Conservation (phyloP, 2,113 vertebrate species). For the Chaetops frenatus region DNA sequence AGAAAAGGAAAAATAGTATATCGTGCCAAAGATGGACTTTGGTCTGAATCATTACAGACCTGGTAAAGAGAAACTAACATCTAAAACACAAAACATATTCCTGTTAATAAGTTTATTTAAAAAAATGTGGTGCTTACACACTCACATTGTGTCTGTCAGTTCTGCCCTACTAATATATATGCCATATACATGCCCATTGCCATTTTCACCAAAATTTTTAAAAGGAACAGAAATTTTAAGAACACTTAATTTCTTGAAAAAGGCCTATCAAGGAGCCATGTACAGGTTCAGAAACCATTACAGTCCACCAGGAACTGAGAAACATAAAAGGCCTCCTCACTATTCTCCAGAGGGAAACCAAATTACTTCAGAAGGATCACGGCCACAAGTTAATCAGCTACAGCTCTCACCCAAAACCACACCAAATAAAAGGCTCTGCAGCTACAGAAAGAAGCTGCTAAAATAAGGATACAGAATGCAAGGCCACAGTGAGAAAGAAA, state of each 20-base stretch:
- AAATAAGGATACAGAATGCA: background rate
- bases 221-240: background rate
- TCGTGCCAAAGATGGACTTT: background rate
- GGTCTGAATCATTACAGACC: background rate
- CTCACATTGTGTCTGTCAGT: background rate
- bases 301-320: background rate
- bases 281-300: background rate
- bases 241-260: background rate
- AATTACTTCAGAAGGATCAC: background rate
- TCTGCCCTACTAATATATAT: background rate
- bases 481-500: background rate
- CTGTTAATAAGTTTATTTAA: background rate
- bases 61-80: background rate
- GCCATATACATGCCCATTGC: background rate
- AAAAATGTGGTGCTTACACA: fast-evolving
- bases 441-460: background rate
- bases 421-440: background rate
- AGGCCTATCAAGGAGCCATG: background rate
- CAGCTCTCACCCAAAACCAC: background rate
- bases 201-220: background rate
- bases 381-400: background rate
- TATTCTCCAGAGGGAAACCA: background rate
- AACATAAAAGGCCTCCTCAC: background rate
- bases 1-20: background rate
- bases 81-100: background rate